Conservation (phyloP, 2,113 vertebrate genomes). For the Amblyornis subalaris region DNA sequence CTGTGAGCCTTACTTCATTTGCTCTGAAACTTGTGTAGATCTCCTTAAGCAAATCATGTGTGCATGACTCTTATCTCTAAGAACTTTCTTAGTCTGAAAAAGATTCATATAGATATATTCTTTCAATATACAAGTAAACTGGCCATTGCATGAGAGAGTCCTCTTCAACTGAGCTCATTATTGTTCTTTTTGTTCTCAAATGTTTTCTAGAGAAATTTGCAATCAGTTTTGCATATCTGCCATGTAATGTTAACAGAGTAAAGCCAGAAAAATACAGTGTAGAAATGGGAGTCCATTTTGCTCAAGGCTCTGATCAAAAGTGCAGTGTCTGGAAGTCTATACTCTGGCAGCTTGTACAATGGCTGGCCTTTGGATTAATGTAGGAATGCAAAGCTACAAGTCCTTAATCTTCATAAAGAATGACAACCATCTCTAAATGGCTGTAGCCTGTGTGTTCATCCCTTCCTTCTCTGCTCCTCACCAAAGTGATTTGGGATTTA, state of each 20-base stretch:
- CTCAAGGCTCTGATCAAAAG: conserved; percentile 32
- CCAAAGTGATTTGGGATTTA: neutral
- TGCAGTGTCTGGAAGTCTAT: neutral
- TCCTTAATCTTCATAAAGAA: conserved; percentile 59
- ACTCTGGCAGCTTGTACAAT: conserved; percentile 1
- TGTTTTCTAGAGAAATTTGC: neutral
- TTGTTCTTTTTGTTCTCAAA: neutral
- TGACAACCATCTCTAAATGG: conserved; percentile 34
- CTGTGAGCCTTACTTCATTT: neutral
- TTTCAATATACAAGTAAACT: neutral
- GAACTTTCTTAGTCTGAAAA: neutral
- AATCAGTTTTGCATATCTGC: neutral
- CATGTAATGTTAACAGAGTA: neutral
- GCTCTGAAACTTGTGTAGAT: neutral
- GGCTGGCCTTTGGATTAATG: conserved; percentile 54
- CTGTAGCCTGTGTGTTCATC: neutral
- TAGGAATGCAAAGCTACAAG: conserved; percentile 44
- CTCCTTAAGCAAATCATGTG: neutral
- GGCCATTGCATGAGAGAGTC: neutral
- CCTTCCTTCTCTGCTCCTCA: neutral
- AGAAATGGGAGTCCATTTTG: neutral
- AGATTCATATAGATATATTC: neutral
- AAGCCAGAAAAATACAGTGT: neutral
- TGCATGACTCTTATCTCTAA: neutral
- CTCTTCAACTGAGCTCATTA: neutral